These are phyloP conservation scores for Ophion ventricosus DNA, from an alignment of 2,888 invertebrate species.

Conservation along the genomic window DNA sequence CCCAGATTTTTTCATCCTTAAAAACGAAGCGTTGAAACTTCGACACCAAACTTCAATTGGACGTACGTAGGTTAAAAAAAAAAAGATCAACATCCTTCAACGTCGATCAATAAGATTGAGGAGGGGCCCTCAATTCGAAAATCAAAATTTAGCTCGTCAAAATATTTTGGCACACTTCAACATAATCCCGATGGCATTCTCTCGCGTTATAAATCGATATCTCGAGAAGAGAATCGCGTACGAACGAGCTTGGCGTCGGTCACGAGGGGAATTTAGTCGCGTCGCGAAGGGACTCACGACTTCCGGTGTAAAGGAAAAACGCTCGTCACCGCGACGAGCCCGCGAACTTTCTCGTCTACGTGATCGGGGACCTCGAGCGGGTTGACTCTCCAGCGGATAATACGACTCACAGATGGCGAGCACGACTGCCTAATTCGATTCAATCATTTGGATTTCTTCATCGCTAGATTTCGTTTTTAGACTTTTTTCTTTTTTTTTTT, in stretches of 20 bases:
- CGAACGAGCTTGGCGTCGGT: constrained; percentile 29
- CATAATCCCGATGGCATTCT: no score
- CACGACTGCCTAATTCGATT: constrained; percentile 78
- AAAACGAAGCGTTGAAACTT: no score
- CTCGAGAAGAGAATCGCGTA: constrained; percentile 10
- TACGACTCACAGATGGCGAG: constrained; percentile 74
- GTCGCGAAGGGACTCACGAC: constrained; percentile 9
- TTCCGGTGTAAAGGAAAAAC: constrained; percentile 55
- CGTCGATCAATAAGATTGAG: no score
- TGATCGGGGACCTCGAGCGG: constrained; percentile 74
- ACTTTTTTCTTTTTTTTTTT: background rate
- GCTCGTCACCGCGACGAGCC: constrained; percentile 67
- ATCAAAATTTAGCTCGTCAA: no score
- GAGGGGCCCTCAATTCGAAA: no score
- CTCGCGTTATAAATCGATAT: constrained; percentile 4
- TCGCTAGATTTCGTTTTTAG: constrained; percentile 27
- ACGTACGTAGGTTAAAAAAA: no score
- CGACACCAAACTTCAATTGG: no score
- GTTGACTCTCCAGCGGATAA: constrained; percentile 77
- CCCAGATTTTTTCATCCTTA: no score
- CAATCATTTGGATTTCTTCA: constrained; percentile 70
- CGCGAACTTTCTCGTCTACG: constrained; percentile 70
- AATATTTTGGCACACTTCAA: no score
- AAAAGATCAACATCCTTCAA: no score
- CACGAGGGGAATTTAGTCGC: background rate